Evolutionary conservation across 92 coral and sea anemone species (phyloP).

Genomic region (Palythoa heliodiscus): DNA sequence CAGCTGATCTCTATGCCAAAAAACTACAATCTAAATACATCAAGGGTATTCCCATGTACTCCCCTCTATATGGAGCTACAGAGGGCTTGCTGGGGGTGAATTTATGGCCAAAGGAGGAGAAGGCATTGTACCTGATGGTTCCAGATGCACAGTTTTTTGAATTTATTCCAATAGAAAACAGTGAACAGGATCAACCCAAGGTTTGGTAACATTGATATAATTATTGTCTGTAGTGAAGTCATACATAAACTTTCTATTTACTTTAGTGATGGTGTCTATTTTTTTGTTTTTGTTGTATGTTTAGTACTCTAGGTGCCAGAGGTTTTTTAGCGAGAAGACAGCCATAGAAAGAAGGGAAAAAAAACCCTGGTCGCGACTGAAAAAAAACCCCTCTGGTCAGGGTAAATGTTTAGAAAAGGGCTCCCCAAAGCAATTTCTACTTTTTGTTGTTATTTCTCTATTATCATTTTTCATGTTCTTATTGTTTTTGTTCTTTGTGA

Average conservation of each 20-base stretch:
- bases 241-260: neutral
- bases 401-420: too few species aligned
- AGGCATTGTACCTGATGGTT: slow-evolving; percentile 49
- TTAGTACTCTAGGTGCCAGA: too few species aligned
- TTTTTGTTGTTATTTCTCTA: too few species aligned
- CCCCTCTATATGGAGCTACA: slow-evolving; percentile 61
- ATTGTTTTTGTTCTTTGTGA: too few species aligned
- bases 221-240: neutral
- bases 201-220: neutral
- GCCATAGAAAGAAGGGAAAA: too few species aligned
- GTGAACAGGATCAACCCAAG: slow-evolving; percentile 48
- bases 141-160: slow-evolving; percentile 58
- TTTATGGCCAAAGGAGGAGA: slow-evolving; percentile 55
- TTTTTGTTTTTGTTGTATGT: too few species aligned
- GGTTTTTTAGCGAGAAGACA: too few species aligned
- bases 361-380: too few species aligned
- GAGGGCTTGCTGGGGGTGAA: slow-evolving; percentile 60
- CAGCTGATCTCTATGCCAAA: slow-evolving; percentile 52
- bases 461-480: too few species aligned
- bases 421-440: too few species aligned
- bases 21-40: slow-evolving; percentile 43
- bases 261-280: too few species aligned
- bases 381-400: too few species aligned
- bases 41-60: slow-evolving; percentile 51
- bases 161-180: slow-evolving; percentile 58